phyloP scores from a whole-genome alignment of 2,797 vertebrate species.

The Staurois parvus region DNA sequence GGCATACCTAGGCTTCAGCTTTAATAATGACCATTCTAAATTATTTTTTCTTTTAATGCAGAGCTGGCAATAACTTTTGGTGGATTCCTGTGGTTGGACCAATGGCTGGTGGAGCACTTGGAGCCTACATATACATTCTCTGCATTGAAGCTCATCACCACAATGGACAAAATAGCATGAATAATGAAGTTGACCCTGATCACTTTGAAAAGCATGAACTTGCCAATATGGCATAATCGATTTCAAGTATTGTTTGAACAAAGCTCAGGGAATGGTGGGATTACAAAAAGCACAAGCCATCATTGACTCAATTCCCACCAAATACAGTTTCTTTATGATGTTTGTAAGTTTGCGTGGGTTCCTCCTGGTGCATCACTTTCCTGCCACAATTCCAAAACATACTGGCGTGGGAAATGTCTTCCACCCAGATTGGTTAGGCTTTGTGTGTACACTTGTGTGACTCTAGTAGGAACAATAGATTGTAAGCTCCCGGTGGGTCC shows the following conservation, averaged over 20 bases:
- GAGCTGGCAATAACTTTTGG: constrained; percentile 91
- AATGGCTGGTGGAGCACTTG: constrained; percentile 86
- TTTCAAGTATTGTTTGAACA: background rate
- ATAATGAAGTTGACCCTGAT: constrained; percentile 75
- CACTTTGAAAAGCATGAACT: constrained; percentile 87
- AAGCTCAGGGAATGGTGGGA: background rate
- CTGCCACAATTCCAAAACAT: background rate
- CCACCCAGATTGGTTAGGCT: background rate
- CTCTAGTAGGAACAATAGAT: background rate
- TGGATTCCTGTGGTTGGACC: constrained; percentile 94
- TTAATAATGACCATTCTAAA: background rate
- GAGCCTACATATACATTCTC: constrained; percentile 84
- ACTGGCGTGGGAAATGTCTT: background rate
- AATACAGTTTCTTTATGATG: background rate
- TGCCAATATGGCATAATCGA: constrained; percentile 75
- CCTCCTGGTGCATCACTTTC: background rate
- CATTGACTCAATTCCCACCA: background rate
- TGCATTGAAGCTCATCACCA: constrained; percentile 92
- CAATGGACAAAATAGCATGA: constrained; percentile 60
- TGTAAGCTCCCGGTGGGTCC: background rate
- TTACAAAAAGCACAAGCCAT: background rate
- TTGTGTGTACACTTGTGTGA: background rate
- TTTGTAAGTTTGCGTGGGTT: background rate
- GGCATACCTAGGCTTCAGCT: too few relatives aligned
- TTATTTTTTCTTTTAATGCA: constrained; percentile 68